A percentile compares a stretch with the other conserved stretches of the same genome.
Evolutionary conservation across 2,888 invertebrate genomes (phyloP).

Genomic region (Drosophila vallismaia): DNA sequence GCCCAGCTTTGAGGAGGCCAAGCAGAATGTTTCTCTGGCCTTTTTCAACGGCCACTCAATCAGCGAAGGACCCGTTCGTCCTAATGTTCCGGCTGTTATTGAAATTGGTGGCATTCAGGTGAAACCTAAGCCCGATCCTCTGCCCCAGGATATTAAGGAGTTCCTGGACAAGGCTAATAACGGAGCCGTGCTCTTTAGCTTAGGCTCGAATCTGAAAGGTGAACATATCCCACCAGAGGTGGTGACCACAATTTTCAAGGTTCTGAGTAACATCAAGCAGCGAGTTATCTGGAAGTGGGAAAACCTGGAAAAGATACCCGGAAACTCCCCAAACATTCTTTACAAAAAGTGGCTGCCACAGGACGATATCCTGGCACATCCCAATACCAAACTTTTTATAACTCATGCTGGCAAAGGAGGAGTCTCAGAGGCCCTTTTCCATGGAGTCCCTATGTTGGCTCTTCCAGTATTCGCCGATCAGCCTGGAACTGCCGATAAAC

Average conservation of each 20-base stretch:
- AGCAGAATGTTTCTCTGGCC: constrained; percentile 76
- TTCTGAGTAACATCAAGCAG: constrained; percentile 86
- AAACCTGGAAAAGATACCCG: constrained; percentile 84
- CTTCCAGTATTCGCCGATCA: constrained; percentile 82
- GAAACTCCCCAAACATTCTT: constrained; percentile 83
- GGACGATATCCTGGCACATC: constrained; percentile 87
- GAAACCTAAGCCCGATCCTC: constrained; percentile 73
- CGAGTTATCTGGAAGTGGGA: constrained; percentile 90
- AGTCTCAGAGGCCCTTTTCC: constrained; percentile 86
- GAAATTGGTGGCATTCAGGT: constrained; percentile 83
- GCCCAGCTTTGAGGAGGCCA: constrained; percentile 45
- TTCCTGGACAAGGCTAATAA: constrained; percentile 82
- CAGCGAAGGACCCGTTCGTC: constrained; percentile 77
- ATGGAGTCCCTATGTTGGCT: constrained; percentile 85
- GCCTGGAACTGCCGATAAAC: constrained; percentile 61
- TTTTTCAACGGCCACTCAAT: constrained; percentile 76
- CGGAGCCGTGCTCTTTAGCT: constrained; percentile 83
- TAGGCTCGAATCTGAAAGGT: constrained; percentile 82
- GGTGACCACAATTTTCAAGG: constrained; percentile 85
- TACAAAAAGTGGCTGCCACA: constrained; percentile 88
- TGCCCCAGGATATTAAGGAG: constrained; percentile 80
- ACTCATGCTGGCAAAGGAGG: constrained; percentile 88
- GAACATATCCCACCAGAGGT: background rate
- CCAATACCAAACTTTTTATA: constrained; percentile 86
- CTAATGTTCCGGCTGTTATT: constrained; percentile 76